Conservation (phyloP, 2,113 vertebrate genomes). For the Clupea harengus region DNA sequence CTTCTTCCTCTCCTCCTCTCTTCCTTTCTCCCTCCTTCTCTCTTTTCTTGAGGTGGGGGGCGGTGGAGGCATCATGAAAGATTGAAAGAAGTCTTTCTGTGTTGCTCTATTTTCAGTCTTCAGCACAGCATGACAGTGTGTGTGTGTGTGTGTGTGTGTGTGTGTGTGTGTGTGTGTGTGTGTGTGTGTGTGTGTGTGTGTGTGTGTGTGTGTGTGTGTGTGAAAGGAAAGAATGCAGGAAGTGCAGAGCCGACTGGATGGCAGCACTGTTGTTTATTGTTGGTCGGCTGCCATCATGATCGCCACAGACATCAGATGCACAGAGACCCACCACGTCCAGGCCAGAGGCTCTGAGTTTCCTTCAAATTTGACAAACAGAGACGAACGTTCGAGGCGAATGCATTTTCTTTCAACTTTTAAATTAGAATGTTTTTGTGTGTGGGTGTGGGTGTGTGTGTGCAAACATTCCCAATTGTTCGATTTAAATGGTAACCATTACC, state of each 20-base stretch:
- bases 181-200: not conserved
- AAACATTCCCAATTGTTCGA: too few species aligned
- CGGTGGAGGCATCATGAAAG: not conserved
- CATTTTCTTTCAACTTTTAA: too few species aligned
- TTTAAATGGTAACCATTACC: too few species aligned
- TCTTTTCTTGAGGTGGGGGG: not conserved
- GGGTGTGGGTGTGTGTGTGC: too few species aligned
- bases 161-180: not conserved
- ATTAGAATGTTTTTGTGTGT: too few species aligned
- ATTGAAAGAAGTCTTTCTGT: constrained; percentile 12
- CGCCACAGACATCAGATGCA: not conserved
- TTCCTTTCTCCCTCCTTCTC: not conserved
- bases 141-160: not conserved
- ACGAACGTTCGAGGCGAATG: too few species aligned
- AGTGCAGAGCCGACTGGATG: not conserved
- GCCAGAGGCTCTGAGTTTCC: too few species aligned
- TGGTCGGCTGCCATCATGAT: not conserved
- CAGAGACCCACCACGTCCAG: not conserved
- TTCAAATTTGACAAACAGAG: too few species aligned
- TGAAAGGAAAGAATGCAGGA: constrained; percentile 4
- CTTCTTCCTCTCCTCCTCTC: not conserved
- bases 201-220: not conserved
- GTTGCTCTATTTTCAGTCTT: constrained; percentile 6
- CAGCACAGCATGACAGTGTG: constrained; percentile 1
- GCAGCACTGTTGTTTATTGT: constrained; percentile 13